A percentile compares a stretch with the other conserved stretches of the same genome.
phyloP scores from a whole-genome alignment of 2,113 vertebrate genomes.

The Rostratula benghalensis region DNA sequence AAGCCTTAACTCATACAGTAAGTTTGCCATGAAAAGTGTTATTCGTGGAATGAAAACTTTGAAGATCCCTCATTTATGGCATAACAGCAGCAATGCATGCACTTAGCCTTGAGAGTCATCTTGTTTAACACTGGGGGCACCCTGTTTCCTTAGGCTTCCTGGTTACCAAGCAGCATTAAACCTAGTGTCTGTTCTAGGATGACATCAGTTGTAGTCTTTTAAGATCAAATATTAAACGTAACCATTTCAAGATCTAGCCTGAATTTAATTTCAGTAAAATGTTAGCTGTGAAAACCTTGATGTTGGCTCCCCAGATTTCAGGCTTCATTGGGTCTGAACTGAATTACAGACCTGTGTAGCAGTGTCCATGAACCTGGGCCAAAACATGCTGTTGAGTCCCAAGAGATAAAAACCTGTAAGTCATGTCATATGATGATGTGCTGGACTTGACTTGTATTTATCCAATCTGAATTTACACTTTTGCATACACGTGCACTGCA shows the following conservation, averaged over 20 bases:
- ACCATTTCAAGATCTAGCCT: neutral
- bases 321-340: neutral
- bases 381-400: neutral
- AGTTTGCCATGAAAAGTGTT: neutral
- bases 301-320: neutral
- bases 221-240: neutral
- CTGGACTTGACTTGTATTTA: neutral
- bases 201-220: neutral
- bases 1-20: neutral
- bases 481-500: neutral
- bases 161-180: neutral
- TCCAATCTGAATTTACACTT: neutral
- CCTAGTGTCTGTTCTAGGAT: neutral
- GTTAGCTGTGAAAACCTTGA: neutral
- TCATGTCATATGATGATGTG: neutral
- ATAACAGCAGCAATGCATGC: neutral
- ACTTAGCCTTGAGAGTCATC: too few species aligned
- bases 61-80: neutral
- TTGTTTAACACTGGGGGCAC: fast-evolving
- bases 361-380: neutral
- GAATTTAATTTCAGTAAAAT: neutral
- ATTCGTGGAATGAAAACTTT: neutral
- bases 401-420: neutral
- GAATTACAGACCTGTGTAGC: neutral
- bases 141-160: neutral